A percentile compares a stretch with the other conserved stretches of the same genome.
These are phyloP conservation scores for Lamellibrachia columna DNA, from an alignment of 2,888 invertebrate genomes.

Conservation along the genomic window DNA sequence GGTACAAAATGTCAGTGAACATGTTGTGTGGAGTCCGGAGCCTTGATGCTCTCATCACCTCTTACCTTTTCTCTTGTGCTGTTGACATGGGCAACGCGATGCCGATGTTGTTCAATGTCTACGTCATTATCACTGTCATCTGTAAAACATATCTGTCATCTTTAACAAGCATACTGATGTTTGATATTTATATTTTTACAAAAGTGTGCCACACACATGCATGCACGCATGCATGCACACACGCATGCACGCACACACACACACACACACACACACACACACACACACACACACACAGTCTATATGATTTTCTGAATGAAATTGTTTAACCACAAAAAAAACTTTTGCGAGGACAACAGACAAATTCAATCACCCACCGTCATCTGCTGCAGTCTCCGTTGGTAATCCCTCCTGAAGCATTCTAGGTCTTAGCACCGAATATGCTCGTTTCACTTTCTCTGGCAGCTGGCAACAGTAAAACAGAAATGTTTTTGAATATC, in stretches of 20 bases:
- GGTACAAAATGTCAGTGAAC: no score
- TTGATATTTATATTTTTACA: neutral
- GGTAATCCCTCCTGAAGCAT: slow-evolving; percentile 10
- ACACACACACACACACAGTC: no score
- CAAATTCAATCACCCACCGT: neutral
- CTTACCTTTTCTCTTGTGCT: slow-evolving; percentile 46
- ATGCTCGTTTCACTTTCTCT: slow-evolving; percentile 32
- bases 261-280: neutral
- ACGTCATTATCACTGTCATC: slow-evolving; percentile 44
- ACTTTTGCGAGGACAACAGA: neutral
- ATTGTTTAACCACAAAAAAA: neutral
- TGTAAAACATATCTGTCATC: neutral
- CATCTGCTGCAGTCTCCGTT: neutral
- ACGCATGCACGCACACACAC: neutral
- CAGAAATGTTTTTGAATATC: neutral
- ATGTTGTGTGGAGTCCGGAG: no score
- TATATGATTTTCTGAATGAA: no score
- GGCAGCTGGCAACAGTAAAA: slow-evolving; percentile 23
- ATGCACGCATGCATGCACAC: neutral
- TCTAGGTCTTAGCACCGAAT: slow-evolving; percentile 32
- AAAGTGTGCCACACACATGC: neutral
- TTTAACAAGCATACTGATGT: neutral
- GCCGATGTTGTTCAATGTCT: slow-evolving; percentile 54
- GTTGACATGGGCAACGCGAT: slow-evolving; percentile 52
- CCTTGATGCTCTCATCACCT: neutral